Evolutionary conservation across 2,888 invertebrate species (phyloP), one percentile per base, ranked within the genome.

Genomic region (Eristalis tenax): DNA sequence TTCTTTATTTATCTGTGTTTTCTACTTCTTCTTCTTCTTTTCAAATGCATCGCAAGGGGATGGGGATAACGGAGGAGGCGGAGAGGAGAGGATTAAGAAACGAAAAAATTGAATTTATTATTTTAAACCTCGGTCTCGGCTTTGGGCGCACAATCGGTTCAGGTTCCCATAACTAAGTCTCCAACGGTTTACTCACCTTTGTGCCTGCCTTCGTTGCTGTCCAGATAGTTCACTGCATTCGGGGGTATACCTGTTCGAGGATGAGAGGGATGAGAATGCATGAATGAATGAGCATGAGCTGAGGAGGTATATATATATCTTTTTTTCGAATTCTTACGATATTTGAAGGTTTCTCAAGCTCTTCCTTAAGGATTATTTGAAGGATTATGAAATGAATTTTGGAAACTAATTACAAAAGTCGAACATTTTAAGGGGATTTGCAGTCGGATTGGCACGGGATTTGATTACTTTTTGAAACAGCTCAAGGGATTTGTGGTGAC

Each of bases 221-320:
- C 93, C 83, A 93, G 91, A 88, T 92, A 92, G 90, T 93, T 93
- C 38, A 93, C 91, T 11, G 93, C 92, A 90, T 91, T 93, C 56
- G 92, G 91, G 79, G 93, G 93, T 90, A 93, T 93, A 91, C 91
- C 93, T 93, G 86, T 38, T 85, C 80, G 70, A 69, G 0, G 43
- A 18, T 43, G 4, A 32, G 32, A 32, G 18, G n/a, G 18, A 50
- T n/a, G 50, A 50, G 50, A 50, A 2, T n/a, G 18, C n/a, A 50
- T 32, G 32, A 50, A 18, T 50, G 50, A 50, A n/a, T 50, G n/a
- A 32, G 18, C 18, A 18, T 18, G 50, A 50, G 50, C 18, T 50
- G n/a, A n/a, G 50, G 6, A 6, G 50, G 50, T 18, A 50, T 18
- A 50, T 50, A 50, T 8, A 50, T 18, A 50, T 18, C 18, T 18